Evolutionary conservation across 2,888 invertebrate species (phyloP).

Genomic region (Cactoblastis cactorum): DNA sequence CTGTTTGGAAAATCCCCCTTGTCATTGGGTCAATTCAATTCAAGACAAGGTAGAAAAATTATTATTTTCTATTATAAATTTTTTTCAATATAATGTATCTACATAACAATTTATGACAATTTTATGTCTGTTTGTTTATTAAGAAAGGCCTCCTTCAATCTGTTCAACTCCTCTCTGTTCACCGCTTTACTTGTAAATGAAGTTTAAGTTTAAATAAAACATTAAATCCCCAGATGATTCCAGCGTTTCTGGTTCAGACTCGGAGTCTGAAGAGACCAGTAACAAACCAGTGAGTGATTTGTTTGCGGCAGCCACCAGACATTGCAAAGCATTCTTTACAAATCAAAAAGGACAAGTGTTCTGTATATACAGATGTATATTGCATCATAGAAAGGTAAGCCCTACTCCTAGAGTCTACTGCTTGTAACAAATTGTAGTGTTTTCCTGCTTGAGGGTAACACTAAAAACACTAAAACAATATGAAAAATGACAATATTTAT

Average conservation of each 20-base stretch:
- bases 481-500: too few relatives aligned
- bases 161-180: too few relatives aligned
- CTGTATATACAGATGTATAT: constrained; percentile 85
- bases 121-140: too few relatives aligned
- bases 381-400: constrained; percentile 84
- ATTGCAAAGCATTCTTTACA: constrained; percentile 87
- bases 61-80: too few relatives aligned
- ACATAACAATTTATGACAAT: too few relatives aligned
- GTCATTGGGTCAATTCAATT: constrained; percentile 59
- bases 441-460: too few relatives aligned
- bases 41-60: constrained; percentile 49
- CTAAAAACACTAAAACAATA: too few relatives aligned
- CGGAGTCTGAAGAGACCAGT: constrained; percentile 50
- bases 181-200: too few relatives aligned
- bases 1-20: constrained; percentile 75
- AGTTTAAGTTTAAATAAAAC: neutral
- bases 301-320: constrained; percentile 77
- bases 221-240: constrained; percentile 54
- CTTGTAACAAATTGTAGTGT: too few relatives aligned
- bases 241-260: constrained; percentile 69
- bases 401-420: too few relatives aligned
- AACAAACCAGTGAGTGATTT: constrained; percentile 57
- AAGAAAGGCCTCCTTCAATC: too few relatives aligned
- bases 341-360: constrained; percentile 84
- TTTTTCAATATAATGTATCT: too few relatives aligned